These are phyloP conservation scores for Calcarius ornatus DNA, from an alignment of 2,113 vertebrate species.

Conservation along the genomic window DNA sequence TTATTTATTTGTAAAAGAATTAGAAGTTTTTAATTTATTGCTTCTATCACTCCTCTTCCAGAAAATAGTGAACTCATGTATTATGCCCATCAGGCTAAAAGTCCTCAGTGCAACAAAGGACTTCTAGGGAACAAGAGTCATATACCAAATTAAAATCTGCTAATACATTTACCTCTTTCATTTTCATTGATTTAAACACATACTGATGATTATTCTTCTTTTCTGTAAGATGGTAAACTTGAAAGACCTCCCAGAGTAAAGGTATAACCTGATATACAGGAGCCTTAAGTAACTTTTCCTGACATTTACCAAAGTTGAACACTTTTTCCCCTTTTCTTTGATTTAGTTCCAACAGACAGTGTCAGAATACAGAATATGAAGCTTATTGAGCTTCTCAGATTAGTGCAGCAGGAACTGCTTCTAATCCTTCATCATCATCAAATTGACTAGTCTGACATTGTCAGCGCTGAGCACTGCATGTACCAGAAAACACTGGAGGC, in stretches of 20 bases:
- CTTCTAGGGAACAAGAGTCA: background rate
- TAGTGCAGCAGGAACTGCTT: conserved; percentile 4
- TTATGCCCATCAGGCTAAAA: background rate
- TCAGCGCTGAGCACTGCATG: background rate
- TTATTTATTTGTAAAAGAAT: background rate
- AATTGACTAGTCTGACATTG: conserved; percentile 25
- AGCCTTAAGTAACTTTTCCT: background rate
- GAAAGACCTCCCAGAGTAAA: background rate
- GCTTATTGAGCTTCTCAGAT: background rate
- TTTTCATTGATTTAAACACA: background rate
- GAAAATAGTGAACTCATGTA: background rate
- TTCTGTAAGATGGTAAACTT: background rate
- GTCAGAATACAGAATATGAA: conserved; percentile 22
- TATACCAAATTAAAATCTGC: background rate
- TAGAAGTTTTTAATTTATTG: background rate
- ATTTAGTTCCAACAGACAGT: background rate
- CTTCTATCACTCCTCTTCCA: background rate
- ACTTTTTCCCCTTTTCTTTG: background rate
- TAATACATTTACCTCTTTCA: background rate
- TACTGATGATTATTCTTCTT: background rate
- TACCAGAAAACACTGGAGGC: background rate
- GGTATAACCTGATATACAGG: background rate
- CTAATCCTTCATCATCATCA: conserved; percentile 43
- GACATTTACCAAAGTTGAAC: background rate
- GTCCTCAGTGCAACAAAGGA: background rate